Percentiles rank a stretch among this genome's conserved stretches.
Evolutionary conservation across 1,140 invertebrate species (phyloP).

Genomic region (Danaus melanippus): DNA sequence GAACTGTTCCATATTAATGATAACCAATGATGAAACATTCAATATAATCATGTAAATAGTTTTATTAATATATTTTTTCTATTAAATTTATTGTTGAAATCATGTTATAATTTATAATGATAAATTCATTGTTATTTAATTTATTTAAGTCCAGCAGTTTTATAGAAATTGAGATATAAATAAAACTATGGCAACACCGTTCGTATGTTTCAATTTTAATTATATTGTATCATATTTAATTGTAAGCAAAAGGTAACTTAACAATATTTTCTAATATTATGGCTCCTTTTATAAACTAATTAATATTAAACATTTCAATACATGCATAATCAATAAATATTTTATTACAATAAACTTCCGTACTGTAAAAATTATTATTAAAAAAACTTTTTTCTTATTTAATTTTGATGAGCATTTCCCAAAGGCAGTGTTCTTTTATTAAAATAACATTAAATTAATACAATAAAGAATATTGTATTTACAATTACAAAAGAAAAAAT

Average conservation of each 20-base stretch:
- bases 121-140: slow-evolving; percentile 14
- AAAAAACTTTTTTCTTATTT: slow-evolving; percentile 17
- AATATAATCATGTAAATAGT: slow-evolving; percentile 10
- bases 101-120: slow-evolving; percentile 10
- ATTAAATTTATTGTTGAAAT: slow-evolving; percentile 19
- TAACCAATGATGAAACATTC: slow-evolving; percentile 9
- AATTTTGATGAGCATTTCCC: slow-evolving; percentile 35
- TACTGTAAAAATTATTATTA: too few relatives aligned
- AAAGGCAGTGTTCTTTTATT: slow-evolving; percentile 35
- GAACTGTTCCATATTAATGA: slow-evolving; percentile 47
- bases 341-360: too few relatives aligned
- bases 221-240: slow-evolving; percentile 21
- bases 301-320: too few relatives aligned
- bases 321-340: too few relatives aligned
- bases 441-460: slow-evolving; percentile 1
- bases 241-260: slow-evolving; percentile 53
- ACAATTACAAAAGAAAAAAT: slow-evolving; percentile 10
- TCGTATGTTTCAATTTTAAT: slow-evolving; percentile 37
- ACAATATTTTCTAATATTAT: slow-evolving; percentile 49
- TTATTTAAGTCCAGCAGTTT: not conserved
- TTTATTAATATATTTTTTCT: slow-evolving; percentile 21
- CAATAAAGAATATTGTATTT: slow-evolving; percentile 14
- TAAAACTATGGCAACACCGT: slow-evolving; percentile 33
- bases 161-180: slow-evolving; percentile 14
- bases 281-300: slow-evolving; percentile 32